A percentile compares a stretch with the other conserved stretches of the same genome.
These are phyloP conservation scores for Cryptomyrus ogoouensis DNA, from an alignment of 2,113 vertebrate genomes.

Conservation along the genomic window DNA sequence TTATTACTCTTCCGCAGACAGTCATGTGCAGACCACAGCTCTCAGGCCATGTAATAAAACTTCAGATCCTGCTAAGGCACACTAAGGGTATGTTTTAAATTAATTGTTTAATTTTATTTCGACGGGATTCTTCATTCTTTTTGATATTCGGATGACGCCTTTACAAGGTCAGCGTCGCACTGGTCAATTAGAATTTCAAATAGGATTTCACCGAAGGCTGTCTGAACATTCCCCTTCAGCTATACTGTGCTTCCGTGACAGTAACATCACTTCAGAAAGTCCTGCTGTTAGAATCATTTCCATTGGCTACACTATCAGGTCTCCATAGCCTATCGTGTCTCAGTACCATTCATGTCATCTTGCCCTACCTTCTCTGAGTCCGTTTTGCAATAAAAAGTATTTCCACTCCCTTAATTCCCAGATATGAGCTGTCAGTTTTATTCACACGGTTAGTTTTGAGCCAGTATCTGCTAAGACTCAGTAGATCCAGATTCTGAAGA, in stretches of 20 bases:
- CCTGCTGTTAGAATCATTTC: neutral
- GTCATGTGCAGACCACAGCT: neutral
- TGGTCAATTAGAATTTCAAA: constrained; percentile 12
- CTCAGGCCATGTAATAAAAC: neutral
- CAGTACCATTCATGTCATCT: neutral
- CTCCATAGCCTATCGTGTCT: neutral
- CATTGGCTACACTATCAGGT: neutral
- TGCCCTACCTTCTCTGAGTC: too few species aligned
- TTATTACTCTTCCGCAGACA: neutral
- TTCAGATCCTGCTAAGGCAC: neutral
- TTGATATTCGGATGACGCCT: neutral
- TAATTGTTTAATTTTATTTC: neutral
- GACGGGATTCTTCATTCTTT: neutral
- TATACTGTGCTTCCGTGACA: neutral
- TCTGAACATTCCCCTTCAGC: neutral
- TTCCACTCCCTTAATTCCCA: neutral
- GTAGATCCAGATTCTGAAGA: neutral
- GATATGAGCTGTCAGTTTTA: neutral
- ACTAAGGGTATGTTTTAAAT: neutral
- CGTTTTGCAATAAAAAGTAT: constrained; percentile 1
- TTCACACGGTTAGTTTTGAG: neutral
- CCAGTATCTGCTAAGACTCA: neutral
- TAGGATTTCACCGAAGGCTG: neutral
- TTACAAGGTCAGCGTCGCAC: neutral
- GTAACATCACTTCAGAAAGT: neutral